Evolutionary conservation across 2,888 invertebrate species (phyloP), one percentile per base, ranked within the genome.

Genomic region (Stenurella melanura): DNA sequence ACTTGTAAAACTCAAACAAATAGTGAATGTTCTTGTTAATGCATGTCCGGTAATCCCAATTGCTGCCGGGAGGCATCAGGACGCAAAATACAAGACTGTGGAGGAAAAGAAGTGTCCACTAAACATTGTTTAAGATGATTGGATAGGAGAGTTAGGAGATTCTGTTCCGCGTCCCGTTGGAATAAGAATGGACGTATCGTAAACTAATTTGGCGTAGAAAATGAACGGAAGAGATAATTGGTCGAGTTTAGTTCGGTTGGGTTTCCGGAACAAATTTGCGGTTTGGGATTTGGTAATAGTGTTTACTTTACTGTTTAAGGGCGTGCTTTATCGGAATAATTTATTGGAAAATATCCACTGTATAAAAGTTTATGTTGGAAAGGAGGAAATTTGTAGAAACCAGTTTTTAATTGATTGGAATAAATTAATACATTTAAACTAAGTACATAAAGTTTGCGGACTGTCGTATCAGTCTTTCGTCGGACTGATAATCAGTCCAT

Each of bases 101-200:
- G 82, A 80, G 80, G 74, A 74, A 78, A 77, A 80, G 77, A 70
- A 58, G 58, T 82, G 83, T 83, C 82, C 82, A 84, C 84, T 82
- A 84, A 84, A 84, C 79, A 82, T 84, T 84, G 84, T 84, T 84
- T 84, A 84, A 83, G 84, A 82, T 82, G 83, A 84, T 84, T 83
- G 82, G 84, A 83, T 84, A 77, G 70, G 83, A 80, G 82, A 78
- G 74, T 78, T 74, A 79, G 79, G 78, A 68, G 80, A 57, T 64
- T 72, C 15, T 15, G 70, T 66, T 42, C 56, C 75, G 58, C 69
- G 50, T 54, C 60, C 73, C 70, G 38, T 63, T 38, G 63, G 72
- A 54, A 72, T 58, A 38, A 63, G 38, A 63, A 54, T 63, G 63
- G 71, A 75, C 66, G 76, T 76, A 76, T 78, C 78, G 76, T 78